Evolutionary conservation across 2,113 vertebrate genomes (phyloP).

Genomic region (Paramisgurnus dabryanus): DNA sequence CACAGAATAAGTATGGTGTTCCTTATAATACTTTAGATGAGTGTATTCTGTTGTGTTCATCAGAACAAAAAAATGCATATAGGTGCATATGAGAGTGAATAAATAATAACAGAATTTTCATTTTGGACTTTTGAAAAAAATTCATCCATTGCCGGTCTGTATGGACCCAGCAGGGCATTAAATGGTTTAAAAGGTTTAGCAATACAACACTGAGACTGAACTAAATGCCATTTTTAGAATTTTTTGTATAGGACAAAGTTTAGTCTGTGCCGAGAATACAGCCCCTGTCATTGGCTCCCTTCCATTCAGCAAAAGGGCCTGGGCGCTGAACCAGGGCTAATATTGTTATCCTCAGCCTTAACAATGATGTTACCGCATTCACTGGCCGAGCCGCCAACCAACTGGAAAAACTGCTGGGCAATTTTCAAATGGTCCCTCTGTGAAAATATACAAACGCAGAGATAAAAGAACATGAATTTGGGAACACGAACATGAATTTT

Average conservation of each 20-base stretch:
- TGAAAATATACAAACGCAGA: conserved; percentile 49
- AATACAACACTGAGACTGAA: not conserved
- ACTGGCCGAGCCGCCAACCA: conserved; percentile 94
- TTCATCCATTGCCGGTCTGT: too few species aligned
- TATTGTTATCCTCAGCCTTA: conserved; percentile 26
- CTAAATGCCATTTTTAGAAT: not conserved
- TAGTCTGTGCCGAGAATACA: conserved; percentile 4
- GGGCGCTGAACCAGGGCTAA: conserved; percentile 36
- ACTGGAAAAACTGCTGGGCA: conserved; percentile 95
- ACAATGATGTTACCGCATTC: conserved; percentile 85
- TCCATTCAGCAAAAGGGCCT: not conserved
- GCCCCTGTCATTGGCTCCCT: not conserved
- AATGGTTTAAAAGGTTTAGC: not conserved
- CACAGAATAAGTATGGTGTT: too few species aligned
- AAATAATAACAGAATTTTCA: too few species aligned
- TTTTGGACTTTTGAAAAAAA: too few species aligned
- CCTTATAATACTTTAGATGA: too few species aligned
- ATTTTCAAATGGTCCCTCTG: conserved; percentile 95
- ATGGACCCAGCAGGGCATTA: too few species aligned
- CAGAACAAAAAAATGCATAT: too few species aligned
- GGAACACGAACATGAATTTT: not conserved
- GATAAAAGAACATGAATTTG: not conserved
- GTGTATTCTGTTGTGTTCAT: too few species aligned
- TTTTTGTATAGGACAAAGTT: not conserved
- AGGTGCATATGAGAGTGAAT: too few species aligned